A percentile compares a stretch with the other conserved stretches of the same genome.
Evolutionary conservation across 2,888 invertebrate species (phyloP).

Genomic region (Neria commutata): DNA sequence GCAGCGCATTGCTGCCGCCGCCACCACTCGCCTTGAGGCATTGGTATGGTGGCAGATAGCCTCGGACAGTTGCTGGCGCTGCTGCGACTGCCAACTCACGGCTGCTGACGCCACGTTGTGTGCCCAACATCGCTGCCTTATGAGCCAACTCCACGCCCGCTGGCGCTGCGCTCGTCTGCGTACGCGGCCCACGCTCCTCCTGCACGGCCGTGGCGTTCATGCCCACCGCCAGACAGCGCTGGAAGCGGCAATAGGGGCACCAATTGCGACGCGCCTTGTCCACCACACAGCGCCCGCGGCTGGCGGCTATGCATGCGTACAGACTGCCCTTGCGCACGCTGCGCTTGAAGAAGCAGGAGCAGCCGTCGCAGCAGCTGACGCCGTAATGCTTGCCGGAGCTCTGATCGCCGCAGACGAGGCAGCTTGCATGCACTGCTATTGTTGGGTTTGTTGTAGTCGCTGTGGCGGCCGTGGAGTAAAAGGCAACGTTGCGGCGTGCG

Average conservation of each 20-base stretch:
- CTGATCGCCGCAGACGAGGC: slow-evolving; percentile 82
- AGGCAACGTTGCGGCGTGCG: background rate
- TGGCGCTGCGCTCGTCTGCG: slow-evolving; percentile 28
- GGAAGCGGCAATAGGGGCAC: slow-evolving; percentile 84
- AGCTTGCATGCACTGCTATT: slow-evolving; percentile 52
- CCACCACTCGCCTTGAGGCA: too few species aligned
- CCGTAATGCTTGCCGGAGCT: slow-evolving; percentile 87
- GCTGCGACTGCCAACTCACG: background rate
- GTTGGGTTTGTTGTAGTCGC: too few species aligned
- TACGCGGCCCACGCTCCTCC: slow-evolving; percentile 80
- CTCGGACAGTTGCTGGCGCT: slow-evolving; percentile 9
- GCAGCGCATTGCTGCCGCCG: slow-evolving; percentile 52
- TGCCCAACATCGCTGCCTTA: too few species aligned
- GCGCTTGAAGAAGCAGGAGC: slow-evolving; percentile 88
- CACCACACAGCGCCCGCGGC: slow-evolving; percentile 74
- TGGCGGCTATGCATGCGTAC: slow-evolving; percentile 80
- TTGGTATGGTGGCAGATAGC: slow-evolving; percentile 3
- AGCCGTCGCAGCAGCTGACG: slow-evolving; percentile 85
- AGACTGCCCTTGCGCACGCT: slow-evolving; percentile 75
- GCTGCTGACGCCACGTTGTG: background rate
- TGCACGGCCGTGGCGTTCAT: slow-evolving; percentile 86
- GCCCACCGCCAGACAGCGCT: slow-evolving; percentile 75
- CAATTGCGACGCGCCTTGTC: slow-evolving; percentile 85
- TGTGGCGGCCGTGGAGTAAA: slow-evolving; percentile 10
- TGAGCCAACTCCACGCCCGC: background rate